Percentiles rank a stretch among this genome's conserved stretches.
phyloP scores from a whole-genome alignment of 2,113 vertebrate genomes.

The Lamprotornis superbus region DNA sequence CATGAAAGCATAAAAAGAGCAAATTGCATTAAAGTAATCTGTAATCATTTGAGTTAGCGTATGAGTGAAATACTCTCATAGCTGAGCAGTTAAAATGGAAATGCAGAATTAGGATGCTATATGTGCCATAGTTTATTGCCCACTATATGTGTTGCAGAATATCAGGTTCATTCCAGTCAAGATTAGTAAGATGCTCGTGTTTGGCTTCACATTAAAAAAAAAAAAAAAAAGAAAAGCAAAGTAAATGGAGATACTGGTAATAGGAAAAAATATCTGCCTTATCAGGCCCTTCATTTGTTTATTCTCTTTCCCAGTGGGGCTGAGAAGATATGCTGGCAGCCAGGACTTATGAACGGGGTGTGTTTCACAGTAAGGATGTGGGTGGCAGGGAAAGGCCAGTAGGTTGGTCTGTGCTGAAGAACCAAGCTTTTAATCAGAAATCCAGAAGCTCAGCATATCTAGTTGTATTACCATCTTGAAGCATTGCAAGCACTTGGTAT shows the following conservation, averaged over 20 bases:
- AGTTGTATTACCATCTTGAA: constrained; percentile 28
- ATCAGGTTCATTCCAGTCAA: constrained; percentile 21
- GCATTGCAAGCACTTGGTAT: background rate
- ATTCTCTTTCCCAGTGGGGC: background rate
- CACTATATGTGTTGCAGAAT: background rate
- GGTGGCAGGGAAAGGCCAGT: background rate
- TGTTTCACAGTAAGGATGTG: background rate
- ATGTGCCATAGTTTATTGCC: constrained; percentile 40
- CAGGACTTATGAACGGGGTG: background rate
- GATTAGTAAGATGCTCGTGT: constrained; percentile 16
- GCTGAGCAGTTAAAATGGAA: constrained; percentile 59
- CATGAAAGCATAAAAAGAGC: constrained; percentile 34
- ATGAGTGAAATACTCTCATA: constrained; percentile 57
- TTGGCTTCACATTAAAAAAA: background rate
- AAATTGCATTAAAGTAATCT: constrained; percentile 70
- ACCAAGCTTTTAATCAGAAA: background rate
- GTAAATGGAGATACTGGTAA: background rate
- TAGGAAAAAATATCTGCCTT: background rate
- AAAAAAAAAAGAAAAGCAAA: background rate
- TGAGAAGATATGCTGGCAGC: background rate
- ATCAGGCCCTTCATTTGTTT: background rate
- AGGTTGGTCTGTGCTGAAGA: background rate
- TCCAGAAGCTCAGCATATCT: constrained; percentile 24
- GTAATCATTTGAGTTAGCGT: constrained; percentile 63
- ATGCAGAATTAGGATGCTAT: constrained; percentile 8